A percentile compares a stretch with the other conserved stretches of the same genome.
These are phyloP conservation scores for Bombus consobrinus DNA, from an alignment of 1,140 invertebrate genomes.

Conservation along the genomic window DNA sequence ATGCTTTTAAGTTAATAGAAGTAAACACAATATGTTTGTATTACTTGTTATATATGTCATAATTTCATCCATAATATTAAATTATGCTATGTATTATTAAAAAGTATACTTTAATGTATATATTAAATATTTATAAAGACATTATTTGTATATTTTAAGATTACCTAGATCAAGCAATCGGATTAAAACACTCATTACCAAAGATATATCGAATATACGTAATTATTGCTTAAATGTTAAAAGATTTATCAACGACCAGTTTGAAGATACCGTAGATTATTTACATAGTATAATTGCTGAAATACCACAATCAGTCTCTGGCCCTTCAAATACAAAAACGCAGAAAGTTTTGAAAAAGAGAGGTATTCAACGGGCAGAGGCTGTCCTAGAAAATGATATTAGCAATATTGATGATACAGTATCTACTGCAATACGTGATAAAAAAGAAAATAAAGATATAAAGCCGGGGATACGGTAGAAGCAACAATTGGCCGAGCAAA, in stretches of 20 bases:
- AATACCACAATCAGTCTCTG: conserved; percentile 59
- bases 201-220: conserved; percentile 44
- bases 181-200: conserved; percentile 39
- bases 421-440: too few relatives aligned
- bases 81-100: too few relatives aligned
- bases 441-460: too few relatives aligned
- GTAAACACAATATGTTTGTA: neutral
- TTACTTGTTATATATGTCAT: neutral
- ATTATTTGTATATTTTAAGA: conserved; percentile 24
- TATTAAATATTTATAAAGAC: neutral
- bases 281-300: conserved; percentile 55
- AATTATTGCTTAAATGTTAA: conserved; percentile 38
- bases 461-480: too few relatives aligned
- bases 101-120: neutral
- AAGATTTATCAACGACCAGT: conserved; percentile 29
- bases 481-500: too few relatives aligned
- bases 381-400: too few relatives aligned
- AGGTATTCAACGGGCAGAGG: neutral
- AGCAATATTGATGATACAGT: too few relatives aligned
- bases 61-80: neutral
- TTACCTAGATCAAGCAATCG: conserved; percentile 8
- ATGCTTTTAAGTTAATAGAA: neutral
- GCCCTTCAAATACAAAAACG: conserved; percentile 73
- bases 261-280: conserved; percentile 46
- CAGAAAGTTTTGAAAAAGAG: conserved; percentile 72